phyloP scores from a whole-genome alignment of 2,888 invertebrate genomes.

The Rotaria socialis region DNA sequence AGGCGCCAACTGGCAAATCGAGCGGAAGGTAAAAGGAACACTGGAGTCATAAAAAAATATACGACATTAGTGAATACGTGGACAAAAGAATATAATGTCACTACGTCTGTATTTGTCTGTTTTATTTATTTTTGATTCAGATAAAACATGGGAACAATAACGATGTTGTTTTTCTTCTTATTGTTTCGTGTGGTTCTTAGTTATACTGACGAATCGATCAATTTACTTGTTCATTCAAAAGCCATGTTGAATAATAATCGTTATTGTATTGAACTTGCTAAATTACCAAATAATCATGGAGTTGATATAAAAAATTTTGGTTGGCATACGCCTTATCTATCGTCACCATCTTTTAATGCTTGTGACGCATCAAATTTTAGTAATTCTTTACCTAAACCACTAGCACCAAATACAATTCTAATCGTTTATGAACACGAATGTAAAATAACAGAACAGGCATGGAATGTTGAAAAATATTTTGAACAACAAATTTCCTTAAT shows the following conservation, averaged over 20 bases:
- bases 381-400: background rate
- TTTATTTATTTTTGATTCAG: background rate
- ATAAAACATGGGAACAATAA: background rate
- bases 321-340: background rate
- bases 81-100: no score
- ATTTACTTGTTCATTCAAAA: background rate
- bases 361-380: background rate
- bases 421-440: background rate
- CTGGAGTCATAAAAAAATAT: no score
- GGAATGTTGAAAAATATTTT: background rate
- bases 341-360: background rate
- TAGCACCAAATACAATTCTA: background rate
- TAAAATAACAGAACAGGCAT: background rate
- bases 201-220: background rate
- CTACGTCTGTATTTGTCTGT: no score
- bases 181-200: background rate
- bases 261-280: conserved; percentile 27
- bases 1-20: no score
- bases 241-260: background rate
- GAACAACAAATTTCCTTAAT: background rate
- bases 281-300: background rate
- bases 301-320: background rate
- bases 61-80: no score
- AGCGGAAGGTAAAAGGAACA: no score
- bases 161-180: background rate